These are phyloP conservation scores for Orussus abietinus DNA, from an alignment of 1,140 invertebrate species.

Conservation along the genomic window DNA sequence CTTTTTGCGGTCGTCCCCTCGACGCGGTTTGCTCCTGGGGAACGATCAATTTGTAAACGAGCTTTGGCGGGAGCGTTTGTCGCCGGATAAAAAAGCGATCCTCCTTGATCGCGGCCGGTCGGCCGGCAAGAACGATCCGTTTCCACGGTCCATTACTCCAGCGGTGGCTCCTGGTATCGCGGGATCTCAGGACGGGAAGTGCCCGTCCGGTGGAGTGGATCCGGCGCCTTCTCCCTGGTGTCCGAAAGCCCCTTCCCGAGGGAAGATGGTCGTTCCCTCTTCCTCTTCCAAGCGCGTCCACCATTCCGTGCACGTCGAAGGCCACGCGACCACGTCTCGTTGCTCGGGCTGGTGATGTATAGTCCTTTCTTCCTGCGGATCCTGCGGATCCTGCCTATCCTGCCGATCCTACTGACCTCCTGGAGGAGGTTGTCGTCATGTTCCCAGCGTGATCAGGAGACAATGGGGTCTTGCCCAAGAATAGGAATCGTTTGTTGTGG, in stretches of 20 bases:
- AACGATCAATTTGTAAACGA: conserved; percentile 34
- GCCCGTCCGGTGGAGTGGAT: conserved; percentile 13
- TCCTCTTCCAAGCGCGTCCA: conserved; percentile 14
- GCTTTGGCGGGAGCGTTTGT: conserved; percentile 17
- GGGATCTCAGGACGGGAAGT: conserved; percentile 29
- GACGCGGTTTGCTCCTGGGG: no score
- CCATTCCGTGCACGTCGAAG: conserved; percentile 43
- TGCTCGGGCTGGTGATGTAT: background rate
- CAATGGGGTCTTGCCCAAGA: no score
- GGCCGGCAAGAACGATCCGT: conserved; percentile 28
- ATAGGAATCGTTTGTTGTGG: no score
- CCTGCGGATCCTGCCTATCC: no score
- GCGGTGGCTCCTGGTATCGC: conserved; percentile 32
- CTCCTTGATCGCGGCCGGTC: conserved; percentile 15
- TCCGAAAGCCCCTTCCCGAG: conserved; percentile 4
- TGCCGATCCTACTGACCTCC: no score
- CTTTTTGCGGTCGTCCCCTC: conserved; percentile 1
- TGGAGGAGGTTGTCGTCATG: no score
- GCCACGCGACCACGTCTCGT: conserved; percentile 36
- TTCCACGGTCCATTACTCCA: conserved; percentile 34
- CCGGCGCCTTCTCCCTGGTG: conserved; percentile 12
- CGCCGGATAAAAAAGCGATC: conserved; percentile 22
- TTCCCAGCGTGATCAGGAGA: no score
- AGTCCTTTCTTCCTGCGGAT: no score
- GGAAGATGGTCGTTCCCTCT: no score